These are phyloP conservation scores for Dendrolimus punctatus DNA, from an alignment of 1,140 invertebrate genomes.

Conservation along the genomic window DNA sequence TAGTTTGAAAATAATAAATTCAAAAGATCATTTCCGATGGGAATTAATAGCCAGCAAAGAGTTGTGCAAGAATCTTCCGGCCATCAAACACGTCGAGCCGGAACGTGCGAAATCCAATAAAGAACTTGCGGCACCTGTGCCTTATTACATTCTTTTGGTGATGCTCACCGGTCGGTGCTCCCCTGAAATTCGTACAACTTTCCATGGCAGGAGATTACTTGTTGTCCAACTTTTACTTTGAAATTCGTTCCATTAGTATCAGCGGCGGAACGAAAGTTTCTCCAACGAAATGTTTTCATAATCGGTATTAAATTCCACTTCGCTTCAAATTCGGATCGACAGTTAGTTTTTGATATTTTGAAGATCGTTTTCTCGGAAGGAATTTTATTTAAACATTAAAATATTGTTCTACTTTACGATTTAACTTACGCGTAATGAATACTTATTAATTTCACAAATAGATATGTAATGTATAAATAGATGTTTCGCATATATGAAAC, in stretches of 20 bases:
- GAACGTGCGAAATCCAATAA: constrained; percentile 68
- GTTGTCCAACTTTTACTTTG: constrained; percentile 57
- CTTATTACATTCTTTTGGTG: constrained; percentile 67
- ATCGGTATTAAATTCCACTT: constrained; percentile 25
- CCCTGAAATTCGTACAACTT: constrained; percentile 49
- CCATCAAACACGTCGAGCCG: constrained; percentile 59
- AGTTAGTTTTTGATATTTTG: constrained; percentile 8
- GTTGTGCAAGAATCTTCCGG: constrained; percentile 62
- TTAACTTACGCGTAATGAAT: not conserved
- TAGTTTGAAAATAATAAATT: not conserved
- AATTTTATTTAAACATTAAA: not conserved
- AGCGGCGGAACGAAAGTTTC: constrained; percentile 35
- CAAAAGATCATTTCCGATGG: constrained; percentile 22
- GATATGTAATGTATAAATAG: constrained; percentile 16
- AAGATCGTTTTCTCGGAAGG: constrained; percentile 1
- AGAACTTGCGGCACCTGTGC: constrained; percentile 63
- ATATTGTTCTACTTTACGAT: not conserved
- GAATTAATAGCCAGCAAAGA: constrained; percentile 55
- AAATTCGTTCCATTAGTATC: constrained; percentile 58
- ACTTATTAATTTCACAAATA: not conserved
- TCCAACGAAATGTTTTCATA: constrained; percentile 34
- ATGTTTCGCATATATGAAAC: constrained; percentile 32
- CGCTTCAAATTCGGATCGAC: constrained; percentile 4
- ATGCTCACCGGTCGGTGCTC: constrained; percentile 34
- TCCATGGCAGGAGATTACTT: constrained; percentile 49